Conservation (phyloP, 2,113 vertebrate genomes). For the Syrmaticus mikado region DNA sequence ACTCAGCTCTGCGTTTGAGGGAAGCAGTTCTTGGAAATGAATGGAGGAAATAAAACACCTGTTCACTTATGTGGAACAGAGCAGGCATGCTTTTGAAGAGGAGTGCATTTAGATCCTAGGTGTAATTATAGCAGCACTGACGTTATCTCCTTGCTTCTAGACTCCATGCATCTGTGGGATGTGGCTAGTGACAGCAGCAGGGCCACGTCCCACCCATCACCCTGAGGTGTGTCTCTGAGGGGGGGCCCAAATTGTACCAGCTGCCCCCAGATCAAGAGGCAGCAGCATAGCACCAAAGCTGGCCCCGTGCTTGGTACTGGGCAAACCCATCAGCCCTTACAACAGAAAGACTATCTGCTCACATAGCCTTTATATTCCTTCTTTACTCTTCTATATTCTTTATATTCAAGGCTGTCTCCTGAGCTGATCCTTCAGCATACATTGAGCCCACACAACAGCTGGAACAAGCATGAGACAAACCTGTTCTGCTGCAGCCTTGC, state of each 20-base stretch:
- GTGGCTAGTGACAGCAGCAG: accelerated
- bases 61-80: neutral
- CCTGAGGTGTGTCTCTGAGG: accelerated
- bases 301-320: accelerated
- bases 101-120: accelerated
- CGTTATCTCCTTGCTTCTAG: accelerated
- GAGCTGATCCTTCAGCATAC: neutral
- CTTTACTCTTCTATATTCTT: too few relatives aligned
- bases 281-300: neutral
- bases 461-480: neutral
- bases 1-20: neutral
- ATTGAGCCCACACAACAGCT: accelerated
- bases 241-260: neutral
- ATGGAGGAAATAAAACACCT: neutral
- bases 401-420: accelerated
- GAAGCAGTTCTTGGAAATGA: conserved; percentile 17
- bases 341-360: neutral
- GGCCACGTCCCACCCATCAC: neutral
- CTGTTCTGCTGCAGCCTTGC: accelerated
- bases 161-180: accelerated
- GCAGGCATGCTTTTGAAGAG: neutral
- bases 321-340: neutral
- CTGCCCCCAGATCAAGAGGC: neutral
- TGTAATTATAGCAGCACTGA: neutral
- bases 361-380: neutral